Evolutionary conservation across 2,888 invertebrate genomes (phyloP), one percentile per base, ranked within the genome.

Genomic region (Tiliacea aurago): DNA sequence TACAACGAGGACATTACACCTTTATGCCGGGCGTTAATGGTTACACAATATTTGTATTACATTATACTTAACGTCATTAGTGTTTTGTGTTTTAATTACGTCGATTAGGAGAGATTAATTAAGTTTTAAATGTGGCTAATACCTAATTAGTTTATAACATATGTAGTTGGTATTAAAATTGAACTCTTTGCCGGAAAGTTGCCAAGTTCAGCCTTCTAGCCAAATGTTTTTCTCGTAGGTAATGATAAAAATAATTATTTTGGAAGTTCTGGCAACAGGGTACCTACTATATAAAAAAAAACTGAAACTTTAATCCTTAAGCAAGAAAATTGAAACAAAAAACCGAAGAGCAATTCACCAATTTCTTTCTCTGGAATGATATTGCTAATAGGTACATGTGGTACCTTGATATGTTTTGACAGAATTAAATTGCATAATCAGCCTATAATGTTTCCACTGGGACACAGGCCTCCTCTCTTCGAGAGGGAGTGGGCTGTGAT

Each of bases 1-100:
- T 75, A 77, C 76, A 80, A 76, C 73, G 80, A 75, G 83, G 80
- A 76, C 78, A 83, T 84, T 84, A 85, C 81, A 74, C 78, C 84
- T 81, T 83, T 84, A 85, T 82, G 69, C 28, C 37, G 62, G 43
- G 63, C 81, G 70, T 70, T 80, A 68, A 81, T 53, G 61, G 37
- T 73, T 71, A 73, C 64, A 77, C 65, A 81, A 73, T 86, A 76
- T 84, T 84, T 84, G 78, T 76, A 74, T 81, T 70, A 78, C 73
- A 84, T 84, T 81, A 73, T 73, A 70, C 65, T 56, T 73, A 59
- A 84, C 28, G 59, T 81, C 81, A 71, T 84, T 81, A 84, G 81
- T 71, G 70, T 70, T 80, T 80, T 70, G 84, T 81, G 53, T 81
- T 75, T 70, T 84, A 56, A 84, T 80, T 80, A 68, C 67, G 56